Percentiles rank a stretch among this genome's conserved stretches.
Conservation (phyloP, 2,888 invertebrate species). For the Meliscaeva auricollis region DNA sequence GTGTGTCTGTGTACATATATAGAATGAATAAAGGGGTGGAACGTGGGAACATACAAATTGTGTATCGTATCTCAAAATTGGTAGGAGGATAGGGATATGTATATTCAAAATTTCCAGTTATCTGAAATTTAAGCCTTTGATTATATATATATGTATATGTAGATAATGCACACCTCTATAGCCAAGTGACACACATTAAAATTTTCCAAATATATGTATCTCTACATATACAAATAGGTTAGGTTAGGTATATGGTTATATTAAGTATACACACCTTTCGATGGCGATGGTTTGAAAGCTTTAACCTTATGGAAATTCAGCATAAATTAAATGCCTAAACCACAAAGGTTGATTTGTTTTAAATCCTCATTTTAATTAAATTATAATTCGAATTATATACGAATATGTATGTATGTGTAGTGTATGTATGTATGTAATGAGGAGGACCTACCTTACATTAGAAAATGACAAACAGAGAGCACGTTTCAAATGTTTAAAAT, state of each 20-base stretch:
- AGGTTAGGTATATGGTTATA: neutral
- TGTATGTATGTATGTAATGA: neutral
- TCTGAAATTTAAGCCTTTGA: neutral
- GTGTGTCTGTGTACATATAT: neutral
- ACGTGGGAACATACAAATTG: neutral
- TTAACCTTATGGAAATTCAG: constrained; percentile 27
- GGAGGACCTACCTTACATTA: no score
- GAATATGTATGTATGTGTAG: neutral
- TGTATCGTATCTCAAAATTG: no score
- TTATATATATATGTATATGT: neutral
- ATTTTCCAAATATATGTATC: neutral
- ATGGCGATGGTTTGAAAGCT: neutral
- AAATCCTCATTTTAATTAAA: constrained; percentile 63
- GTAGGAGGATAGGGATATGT: no score
- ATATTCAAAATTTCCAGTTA: neutral
- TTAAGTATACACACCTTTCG: neutral
- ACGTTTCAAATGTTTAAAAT: neutral
- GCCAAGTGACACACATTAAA: neutral
- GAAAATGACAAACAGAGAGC: neutral
- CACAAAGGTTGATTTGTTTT: constrained; percentile 60
- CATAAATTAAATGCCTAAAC: constrained; percentile 56
- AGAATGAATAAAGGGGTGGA: neutral
- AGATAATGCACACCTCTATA: neutral
- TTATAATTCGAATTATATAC: constrained; percentile 28
- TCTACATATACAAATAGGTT: neutral